A percentile compares a stretch with the other conserved stretches of the same genome.
These are phyloP conservation scores for Ctenodactylus gundi DNA, from an alignment of 2,113 vertebrate genomes.

Conservation along the genomic window DNA sequence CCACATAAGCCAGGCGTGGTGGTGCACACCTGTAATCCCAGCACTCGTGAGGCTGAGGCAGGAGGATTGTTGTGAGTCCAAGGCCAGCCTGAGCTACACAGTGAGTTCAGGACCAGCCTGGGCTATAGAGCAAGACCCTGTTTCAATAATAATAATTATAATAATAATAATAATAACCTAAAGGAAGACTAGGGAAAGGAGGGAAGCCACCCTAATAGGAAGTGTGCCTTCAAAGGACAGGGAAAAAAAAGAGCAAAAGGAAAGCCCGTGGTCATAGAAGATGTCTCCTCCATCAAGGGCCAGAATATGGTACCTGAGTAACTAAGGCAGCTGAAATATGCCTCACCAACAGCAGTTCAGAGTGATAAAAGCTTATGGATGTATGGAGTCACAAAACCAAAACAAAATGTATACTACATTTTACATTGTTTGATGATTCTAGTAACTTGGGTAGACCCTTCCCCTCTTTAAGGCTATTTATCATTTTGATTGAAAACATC, in stretches of 20 bases:
- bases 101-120: no score
- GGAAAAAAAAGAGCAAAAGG: neutral
- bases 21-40: no score
- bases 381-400: neutral
- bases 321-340: neutral
- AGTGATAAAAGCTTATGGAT: neutral
- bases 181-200: neutral
- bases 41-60: no score
- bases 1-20: no score
- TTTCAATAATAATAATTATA: no score
- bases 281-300: accelerated
- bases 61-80: no score
- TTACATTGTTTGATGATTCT: neutral
- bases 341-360: neutral
- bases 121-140: no score
- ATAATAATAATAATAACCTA: neutral
- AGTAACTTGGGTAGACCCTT: neutral
- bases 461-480: neutral
- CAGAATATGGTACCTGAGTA: neutral
- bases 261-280: neutral
- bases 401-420: neutral
- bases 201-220: neutral
- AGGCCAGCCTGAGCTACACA: no score
- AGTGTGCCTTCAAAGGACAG: neutral
- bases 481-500: constrained; percentile 41